phyloP scores from a whole-genome alignment of 1,140 invertebrate species.

The Druon quercuslanigerum region DNA sequence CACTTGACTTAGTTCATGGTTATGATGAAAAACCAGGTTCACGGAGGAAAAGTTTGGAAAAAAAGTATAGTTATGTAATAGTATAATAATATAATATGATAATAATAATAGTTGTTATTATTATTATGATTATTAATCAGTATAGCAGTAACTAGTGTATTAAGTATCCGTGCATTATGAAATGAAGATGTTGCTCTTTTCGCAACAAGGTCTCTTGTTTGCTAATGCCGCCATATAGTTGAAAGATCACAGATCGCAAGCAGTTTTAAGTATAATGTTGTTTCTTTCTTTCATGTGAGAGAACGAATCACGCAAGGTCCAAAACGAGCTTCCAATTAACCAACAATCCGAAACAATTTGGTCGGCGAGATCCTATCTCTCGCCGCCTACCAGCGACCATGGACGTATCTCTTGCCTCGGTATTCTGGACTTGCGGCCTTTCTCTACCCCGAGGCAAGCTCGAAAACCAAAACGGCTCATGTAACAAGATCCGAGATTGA shows the following conservation, averaged over 20 bases:
- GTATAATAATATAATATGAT: too few species aligned
- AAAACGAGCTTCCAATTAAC: constrained; percentile 72
- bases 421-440: constrained; percentile 58
- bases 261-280: constrained; percentile 27
- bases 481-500: constrained; percentile 62
- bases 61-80: too few species aligned
- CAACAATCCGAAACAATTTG: constrained; percentile 74
- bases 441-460: constrained; percentile 54
- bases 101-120: too few species aligned
- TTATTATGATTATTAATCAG: too few species aligned
- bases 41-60: too few species aligned
- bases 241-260: constrained; percentile 27
- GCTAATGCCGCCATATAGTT: constrained; percentile 17
- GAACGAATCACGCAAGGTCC: constrained; percentile 51
- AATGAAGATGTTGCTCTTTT: too few species aligned
- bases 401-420: constrained; percentile 51
- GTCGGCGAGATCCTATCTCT: constrained; percentile 67
- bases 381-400: constrained; percentile 56
- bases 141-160: too few species aligned
- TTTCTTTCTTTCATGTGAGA: constrained; percentile 37
- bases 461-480: constrained; percentile 57
- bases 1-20: too few species aligned
- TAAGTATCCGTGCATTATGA: too few species aligned
- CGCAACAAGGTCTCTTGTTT: not conserved
- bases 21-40: too few species aligned